Base-by-base conservation (phyloP, 2,113 vertebrate species). In the Ctenomys sociabilis region DNA sequence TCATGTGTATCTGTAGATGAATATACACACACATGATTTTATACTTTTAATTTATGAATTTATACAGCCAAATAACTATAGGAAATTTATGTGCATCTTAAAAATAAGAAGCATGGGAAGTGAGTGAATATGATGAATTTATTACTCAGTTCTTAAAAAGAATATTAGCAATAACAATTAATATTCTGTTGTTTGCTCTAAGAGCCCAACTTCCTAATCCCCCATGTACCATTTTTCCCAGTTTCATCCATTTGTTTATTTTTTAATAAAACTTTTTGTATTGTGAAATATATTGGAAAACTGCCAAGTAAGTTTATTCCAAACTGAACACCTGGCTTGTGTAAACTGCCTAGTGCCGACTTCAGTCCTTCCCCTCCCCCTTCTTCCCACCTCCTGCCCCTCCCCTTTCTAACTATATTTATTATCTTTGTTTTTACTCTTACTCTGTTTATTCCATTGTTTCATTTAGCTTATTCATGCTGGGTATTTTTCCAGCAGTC, bases 21-120 rank as follows among this genome's bases (percentile, higher is more conserved):
- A 28, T 28, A 12, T 22, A 13, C 63, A 45, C 24, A 72, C 52
- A 52, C 4, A 9, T 40, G 35, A 61, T 63, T 72, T 88, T 81
- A 77, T 37, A 24, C 72, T 93, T 83, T 83, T n/a, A 49, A 78
- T 37, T 75, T 94, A 43, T 94, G 61, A 40, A 77, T 30, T 59
- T 37, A 32, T 32, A 82, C 52, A 87, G 72, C 21, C 72, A 87
- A 93, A 22, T 81, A 83, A 64, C 77, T 73, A 52, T 72, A 43
- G 24, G 45, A 7, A 84, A 45, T 30, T n/a, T 66, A 49, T 14
- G 32, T 84, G 57, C 28, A 21, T 52, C 37, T 88, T 89, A 43
- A 66, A 75, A 83, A 64, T 32, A n/a, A n/a, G 8, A 84, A 61
- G 32, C 17, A 37, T 70, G 30, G 59, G 35, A 83, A 83, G 26